Evolutionary conservation across 92 coral and sea anemone genomes (phyloP).

Genomic region (Isaurus tuberculatus): DNA sequence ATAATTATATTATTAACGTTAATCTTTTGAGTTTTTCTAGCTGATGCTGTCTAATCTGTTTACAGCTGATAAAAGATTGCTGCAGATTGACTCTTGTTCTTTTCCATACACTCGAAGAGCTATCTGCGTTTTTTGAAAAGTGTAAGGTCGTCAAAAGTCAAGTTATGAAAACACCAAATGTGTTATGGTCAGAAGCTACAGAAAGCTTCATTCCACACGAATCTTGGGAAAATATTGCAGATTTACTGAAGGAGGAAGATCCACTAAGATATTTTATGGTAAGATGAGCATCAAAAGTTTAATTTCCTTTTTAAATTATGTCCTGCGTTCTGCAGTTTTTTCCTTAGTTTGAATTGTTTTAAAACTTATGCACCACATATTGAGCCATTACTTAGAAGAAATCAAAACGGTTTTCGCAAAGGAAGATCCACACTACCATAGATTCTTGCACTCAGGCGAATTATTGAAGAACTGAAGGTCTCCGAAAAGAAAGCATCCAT

Average conservation of each 20-base stretch:
- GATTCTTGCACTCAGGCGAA: too few species aligned
- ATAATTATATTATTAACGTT: background rate
- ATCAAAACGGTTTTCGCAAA: too few species aligned
- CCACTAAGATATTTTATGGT: conserved; percentile 28
- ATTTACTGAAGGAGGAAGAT: conserved; percentile 39
- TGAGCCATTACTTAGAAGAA: too few species aligned
- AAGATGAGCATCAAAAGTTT: too few species aligned
- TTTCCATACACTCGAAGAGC: conserved; percentile 67
- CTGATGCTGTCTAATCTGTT: background rate
- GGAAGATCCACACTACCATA: too few species aligned
- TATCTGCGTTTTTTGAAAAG: conserved; percentile 56
- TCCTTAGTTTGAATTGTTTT: too few species aligned
- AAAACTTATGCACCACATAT: too few species aligned
- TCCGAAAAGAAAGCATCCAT: too few species aligned
- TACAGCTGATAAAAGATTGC: conserved; percentile 30
- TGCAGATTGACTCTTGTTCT: conserved; percentile 58
- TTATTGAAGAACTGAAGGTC: too few species aligned
- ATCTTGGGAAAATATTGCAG: conserved; percentile 24
- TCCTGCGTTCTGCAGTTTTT: too few species aligned
- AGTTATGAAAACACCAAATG: background rate
- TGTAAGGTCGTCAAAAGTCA: conserved; percentile 47
- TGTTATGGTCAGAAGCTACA: conserved; percentile 50
- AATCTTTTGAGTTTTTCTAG: background rate
- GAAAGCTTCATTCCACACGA: conserved; percentile 46
- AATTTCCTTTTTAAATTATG: too few species aligned